Evolutionary conservation across 2,888 invertebrate genomes (phyloP), one percentile per base, ranked within the genome.

Genomic region (Sesia bembeciformis): DNA sequence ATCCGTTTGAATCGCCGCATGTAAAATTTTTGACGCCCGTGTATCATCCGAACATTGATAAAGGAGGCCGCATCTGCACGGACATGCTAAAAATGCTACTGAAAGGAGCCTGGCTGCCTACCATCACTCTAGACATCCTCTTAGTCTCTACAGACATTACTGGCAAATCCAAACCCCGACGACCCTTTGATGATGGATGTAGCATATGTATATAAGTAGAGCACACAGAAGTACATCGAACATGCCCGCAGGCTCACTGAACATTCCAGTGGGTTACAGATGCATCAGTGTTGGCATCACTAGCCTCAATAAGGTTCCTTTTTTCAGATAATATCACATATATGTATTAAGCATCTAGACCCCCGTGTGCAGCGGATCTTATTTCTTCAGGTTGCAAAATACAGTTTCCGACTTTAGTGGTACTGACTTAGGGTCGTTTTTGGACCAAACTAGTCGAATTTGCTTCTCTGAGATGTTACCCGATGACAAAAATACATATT

Each of bases 11-110:
- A 61, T 97, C 97, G 4, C 97, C 97, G 0, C 90, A 92, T 40
- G 90, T 97, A 0, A 93, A 92, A 63, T 97, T 97, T 73, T 54
- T 91, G 0, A 97, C 96, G 0, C 94, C 94, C 0, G 92, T 97
- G 0, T 97, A 96, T 77, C 97, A 97, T 80, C 97, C 97, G 0
- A 97, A 97, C 70, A 95, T 97, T 63, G 97, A 97, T 72, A 84
- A 82, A 78, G 88, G 91, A 64, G 97, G 97, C 3, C 86, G 96
- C 56, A 97, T 97, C 60, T 97, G 97, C 73, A 91, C 97, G 80
- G 95, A 96, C 75, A 90, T 96, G 66, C 83, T 97, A 23, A 96
- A 96, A 81, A 94, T 95, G 93, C 96, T 96, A 4, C 96, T 97
- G 0, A 92, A 91, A 65, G 97, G 96, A 0, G 90, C 87, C 0